phyloP scores from a whole-genome alignment of 1,140 invertebrate species.

The Drosophila parabipectinata region DNA sequence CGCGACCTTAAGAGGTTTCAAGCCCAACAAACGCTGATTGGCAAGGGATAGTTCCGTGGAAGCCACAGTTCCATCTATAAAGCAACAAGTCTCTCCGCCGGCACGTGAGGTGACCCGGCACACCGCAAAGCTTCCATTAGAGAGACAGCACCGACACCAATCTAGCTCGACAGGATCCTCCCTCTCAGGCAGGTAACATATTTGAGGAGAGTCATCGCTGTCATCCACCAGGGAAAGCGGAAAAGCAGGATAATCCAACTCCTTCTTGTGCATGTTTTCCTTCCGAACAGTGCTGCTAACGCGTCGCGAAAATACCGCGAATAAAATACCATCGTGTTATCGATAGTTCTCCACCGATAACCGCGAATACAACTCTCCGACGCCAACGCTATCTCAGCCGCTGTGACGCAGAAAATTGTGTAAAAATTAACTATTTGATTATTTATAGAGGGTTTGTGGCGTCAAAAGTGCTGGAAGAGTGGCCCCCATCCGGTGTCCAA shows the following conservation, averaged over 20 bases:
- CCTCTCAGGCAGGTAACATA: constrained; percentile 40
- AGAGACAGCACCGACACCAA: constrained; percentile 58
- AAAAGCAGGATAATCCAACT: constrained; percentile 29
- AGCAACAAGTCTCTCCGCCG: constrained; percentile 55
- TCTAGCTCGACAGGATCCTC: not conserved
- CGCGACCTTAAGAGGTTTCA: constrained; percentile 11
- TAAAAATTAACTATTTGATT: constrained; percentile 37
- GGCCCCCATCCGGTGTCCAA: constrained; percentile 30
- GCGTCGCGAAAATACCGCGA: not conserved
- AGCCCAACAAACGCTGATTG: constrained; percentile 20
- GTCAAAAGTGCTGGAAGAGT: constrained; percentile 17
- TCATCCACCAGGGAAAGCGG: constrained; percentile 51
- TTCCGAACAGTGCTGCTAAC: not conserved
- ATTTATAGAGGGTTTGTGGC: constrained; percentile 11
- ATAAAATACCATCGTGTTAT: not conserved
- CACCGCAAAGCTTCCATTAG: constrained; percentile 43
- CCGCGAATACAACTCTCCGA: constrained; percentile 34
- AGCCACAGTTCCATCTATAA: constrained; percentile 59
- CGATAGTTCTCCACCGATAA: constrained; percentile 20
- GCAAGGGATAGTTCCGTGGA: constrained; percentile 13
- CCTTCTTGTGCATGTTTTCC: constrained; percentile 7
- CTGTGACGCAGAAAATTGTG: constrained; percentile 65
- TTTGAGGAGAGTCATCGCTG: constrained; percentile 32
- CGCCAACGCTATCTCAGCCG: constrained; percentile 58
- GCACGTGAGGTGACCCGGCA: constrained; percentile 46